phyloP scores from a whole-genome alignment of 2,797 vertebrate genomes.

The Tarsius wallacei region DNA sequence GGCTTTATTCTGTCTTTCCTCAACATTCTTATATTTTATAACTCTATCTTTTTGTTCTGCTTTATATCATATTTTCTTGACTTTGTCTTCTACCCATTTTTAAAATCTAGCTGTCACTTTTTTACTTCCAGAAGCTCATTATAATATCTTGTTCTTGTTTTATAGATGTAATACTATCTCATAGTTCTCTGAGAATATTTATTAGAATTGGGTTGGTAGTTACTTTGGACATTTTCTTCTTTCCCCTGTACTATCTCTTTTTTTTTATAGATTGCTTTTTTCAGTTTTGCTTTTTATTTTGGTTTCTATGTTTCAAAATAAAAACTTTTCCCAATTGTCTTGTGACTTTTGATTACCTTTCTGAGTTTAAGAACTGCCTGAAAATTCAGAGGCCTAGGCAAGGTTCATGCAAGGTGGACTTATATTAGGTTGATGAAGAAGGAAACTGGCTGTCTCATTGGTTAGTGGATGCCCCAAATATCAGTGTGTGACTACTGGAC shows the following conservation, averaged over 20 bases:
- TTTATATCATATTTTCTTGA: background rate
- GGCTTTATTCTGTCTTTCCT: background rate
- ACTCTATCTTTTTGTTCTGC: background rate
- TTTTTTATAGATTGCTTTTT: background rate
- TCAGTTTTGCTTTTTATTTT: background rate
- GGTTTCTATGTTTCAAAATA: background rate
- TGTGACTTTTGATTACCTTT: background rate
- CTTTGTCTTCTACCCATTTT: background rate
- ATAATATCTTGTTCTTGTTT: background rate
- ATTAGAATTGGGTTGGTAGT: background rate
- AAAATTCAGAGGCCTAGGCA: background rate
- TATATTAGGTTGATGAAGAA: background rate
- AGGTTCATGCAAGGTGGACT: background rate
- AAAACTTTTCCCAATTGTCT: background rate
- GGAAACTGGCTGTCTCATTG: background rate
- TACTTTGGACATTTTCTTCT: slow-evolving; percentile 2
- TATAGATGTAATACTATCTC: background rate
- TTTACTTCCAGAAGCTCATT: slow-evolving; percentile 18
- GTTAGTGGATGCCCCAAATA: background rate
- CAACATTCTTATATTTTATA: background rate
- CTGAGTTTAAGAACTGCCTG: background rate
- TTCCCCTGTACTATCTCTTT: background rate
- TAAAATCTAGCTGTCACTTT: background rate
- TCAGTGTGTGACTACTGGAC: background rate
- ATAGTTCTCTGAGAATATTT: background rate